phyloP scores from a whole-genome alignment of 2,888 invertebrate species.

The Cinara cedri region DNA sequence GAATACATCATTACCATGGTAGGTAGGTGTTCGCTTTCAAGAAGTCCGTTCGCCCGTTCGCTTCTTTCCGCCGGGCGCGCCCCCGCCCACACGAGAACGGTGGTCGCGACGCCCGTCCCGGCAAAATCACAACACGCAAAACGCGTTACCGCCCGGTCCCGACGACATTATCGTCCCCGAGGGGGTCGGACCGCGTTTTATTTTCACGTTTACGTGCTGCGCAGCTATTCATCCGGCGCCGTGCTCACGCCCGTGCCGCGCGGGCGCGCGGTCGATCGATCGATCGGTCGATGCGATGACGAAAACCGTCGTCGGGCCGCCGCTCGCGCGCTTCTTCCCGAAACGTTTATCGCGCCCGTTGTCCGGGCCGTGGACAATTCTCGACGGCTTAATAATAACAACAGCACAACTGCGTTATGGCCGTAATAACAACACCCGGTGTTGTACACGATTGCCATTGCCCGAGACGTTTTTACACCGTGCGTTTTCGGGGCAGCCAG shows the following conservation, averaged over 20 bases:
- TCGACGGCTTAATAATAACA: not conserved
- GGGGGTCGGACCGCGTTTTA: not conserved
- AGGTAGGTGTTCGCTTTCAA: too few species aligned
- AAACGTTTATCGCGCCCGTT: not conserved
- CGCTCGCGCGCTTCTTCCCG: not conserved
- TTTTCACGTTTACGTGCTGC: not conserved
- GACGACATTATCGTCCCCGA: not conserved
- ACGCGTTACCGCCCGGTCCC: too few species aligned
- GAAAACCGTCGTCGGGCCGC: too few species aligned
- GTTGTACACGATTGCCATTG: not conserved
- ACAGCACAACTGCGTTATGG: too few species aligned
- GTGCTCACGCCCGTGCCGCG: not conserved
- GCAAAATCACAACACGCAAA: too few species aligned
- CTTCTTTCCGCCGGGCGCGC: too few species aligned
- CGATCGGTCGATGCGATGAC: conserved; percentile 7
- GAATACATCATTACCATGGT: too few species aligned
- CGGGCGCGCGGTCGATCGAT: not conserved
- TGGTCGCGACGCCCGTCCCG: too few species aligned
- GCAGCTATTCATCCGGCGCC: not conserved
- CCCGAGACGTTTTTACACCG: too few species aligned
- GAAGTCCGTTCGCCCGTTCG: too few species aligned
- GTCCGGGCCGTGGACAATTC: conserved; percentile 5
- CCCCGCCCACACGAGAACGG: too few species aligned
- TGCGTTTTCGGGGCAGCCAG: too few species aligned
- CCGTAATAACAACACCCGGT: not conserved